Evolutionary conservation across 2,888 invertebrate genomes (phyloP), one percentile per base, ranked within the genome.

Genomic region (Zele albiditarsus): DNA sequence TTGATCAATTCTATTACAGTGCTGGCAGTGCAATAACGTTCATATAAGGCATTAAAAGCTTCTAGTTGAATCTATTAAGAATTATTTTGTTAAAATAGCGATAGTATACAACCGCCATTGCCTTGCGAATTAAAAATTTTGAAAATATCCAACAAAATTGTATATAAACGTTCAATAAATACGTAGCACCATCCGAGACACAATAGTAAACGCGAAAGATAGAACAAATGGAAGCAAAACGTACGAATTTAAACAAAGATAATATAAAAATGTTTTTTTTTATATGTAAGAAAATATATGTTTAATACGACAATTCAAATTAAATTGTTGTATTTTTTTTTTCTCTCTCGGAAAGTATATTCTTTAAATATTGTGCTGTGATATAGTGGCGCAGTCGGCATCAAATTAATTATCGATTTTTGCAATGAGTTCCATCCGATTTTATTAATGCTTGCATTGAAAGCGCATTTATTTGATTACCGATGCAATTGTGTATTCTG

Each of bases 301-400:
- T 81, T 82, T 81, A 83, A 78, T 85, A 87, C 46, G 53, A 53
- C 53, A n/a, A 86, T 86, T 84, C 85, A 86, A 84, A 83, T 78
- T 79, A 81, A 83, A 85, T 77, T 74, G 80, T 79, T 79, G 79
- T 79, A 79, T 75, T 71, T 79, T 82, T 81, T 82, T 78, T 73
- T 79, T 80, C 79, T n/a, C n/a, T n/a, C n/a, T n/a, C n/a, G 82
- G 80, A 81, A 82, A 83, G 77, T 81, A 81, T 80, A 80, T 85
- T 85, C 84, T 80, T 86, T 84, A 82, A 84, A 85, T 84, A 85
- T 87, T 84, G 82, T 87, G 84, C 87, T 87, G 87, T 87, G 87
- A 87, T 87, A 87, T 82, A 81, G 79, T 83, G 83, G 77, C 67
- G 77, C 80, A 79, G 80, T 81, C 73, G 78, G 81, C 72, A 77